Evolutionary conservation across 2,113 vertebrate genomes (phyloP).

Genomic region (Paracanthobrama guichenoti): DNA sequence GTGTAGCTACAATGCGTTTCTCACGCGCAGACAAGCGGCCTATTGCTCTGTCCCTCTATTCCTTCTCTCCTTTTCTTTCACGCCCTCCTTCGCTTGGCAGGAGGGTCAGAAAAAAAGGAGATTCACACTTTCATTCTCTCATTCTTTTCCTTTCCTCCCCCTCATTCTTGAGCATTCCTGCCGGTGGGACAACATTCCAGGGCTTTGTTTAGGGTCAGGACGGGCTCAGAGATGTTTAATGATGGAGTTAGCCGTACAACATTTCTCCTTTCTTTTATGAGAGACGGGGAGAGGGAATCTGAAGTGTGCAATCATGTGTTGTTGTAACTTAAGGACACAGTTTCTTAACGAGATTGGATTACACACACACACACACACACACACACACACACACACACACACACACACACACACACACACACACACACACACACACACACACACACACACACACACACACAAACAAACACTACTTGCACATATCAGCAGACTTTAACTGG

Average conservation of each 20-base stretch:
- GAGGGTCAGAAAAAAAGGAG: conserved; percentile 41
- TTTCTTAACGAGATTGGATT: conserved; percentile 5
- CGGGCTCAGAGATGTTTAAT: conserved; percentile 54
- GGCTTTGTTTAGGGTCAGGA: conserved; percentile 58
- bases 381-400: no score
- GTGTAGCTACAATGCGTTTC: conserved; percentile 43
- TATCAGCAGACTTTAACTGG: conserved; percentile 15
- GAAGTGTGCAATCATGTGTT: conserved; percentile 39
- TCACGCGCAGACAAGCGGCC: conserved; percentile 49
- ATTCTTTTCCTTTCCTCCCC: conserved; percentile 50
- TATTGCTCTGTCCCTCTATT: conserved; percentile 24
- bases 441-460: background rate
- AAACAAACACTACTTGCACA: conserved; percentile 4
- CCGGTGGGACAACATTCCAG: conserved; percentile 46
- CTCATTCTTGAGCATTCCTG: conserved; percentile 65
- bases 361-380: conserved; percentile 1
- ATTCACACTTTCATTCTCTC: conserved; percentile 48
- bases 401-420: conserved; percentile 18
- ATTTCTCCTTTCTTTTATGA: conserved; percentile 41
- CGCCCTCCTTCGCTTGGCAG: conserved; percentile 46
- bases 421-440: background rate
- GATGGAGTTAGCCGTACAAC: conserved; percentile 40
- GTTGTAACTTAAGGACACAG: conserved; percentile 45
- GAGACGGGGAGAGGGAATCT: conserved; percentile 39
- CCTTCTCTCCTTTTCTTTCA: conserved; percentile 55